phyloP scores from a whole-genome alignment of 2,113 vertebrate genomes.

The Indicator indicator region DNA sequence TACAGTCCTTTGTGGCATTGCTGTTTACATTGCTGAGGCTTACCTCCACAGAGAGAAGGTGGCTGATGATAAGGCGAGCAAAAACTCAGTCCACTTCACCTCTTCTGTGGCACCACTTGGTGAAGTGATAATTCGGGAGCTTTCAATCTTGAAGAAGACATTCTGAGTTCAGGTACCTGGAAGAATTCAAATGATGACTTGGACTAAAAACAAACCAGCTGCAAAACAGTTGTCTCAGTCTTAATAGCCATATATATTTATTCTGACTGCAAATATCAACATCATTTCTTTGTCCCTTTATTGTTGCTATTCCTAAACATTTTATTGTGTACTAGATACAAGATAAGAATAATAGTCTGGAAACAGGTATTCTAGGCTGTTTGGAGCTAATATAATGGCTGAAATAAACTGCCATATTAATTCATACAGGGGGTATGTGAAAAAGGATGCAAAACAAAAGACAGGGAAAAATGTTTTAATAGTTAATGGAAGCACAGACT shows the following conservation, averaged over 20 bases:
- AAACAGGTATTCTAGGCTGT: neutral
- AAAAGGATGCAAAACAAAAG: neutral
- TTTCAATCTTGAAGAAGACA: neutral
- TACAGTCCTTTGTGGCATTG: neutral
- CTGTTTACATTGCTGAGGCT: neutral
- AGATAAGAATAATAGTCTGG: neutral
- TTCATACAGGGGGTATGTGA: accelerated
- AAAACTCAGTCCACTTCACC: neutral
- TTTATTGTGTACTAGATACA: neutral
- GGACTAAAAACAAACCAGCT: neutral
- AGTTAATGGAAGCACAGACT: neutral
- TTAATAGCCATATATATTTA: neutral
- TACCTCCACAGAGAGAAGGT: neutral
- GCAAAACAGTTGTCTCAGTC: neutral
- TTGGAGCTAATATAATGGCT: neutral
- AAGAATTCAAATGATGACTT: neutral
- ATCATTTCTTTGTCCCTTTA: neutral
- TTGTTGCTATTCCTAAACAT: neutral
- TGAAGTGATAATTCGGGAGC: neutral
- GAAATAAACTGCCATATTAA: neutral
- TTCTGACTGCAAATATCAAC: neutral
- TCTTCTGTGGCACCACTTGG: neutral
- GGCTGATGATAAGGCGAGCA: neutral
- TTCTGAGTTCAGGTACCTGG: neutral
- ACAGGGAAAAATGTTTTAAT: neutral